Conservation (phyloP, 2,797 vertebrate genomes). For the Acrocephalus scirpaceus region DNA sequence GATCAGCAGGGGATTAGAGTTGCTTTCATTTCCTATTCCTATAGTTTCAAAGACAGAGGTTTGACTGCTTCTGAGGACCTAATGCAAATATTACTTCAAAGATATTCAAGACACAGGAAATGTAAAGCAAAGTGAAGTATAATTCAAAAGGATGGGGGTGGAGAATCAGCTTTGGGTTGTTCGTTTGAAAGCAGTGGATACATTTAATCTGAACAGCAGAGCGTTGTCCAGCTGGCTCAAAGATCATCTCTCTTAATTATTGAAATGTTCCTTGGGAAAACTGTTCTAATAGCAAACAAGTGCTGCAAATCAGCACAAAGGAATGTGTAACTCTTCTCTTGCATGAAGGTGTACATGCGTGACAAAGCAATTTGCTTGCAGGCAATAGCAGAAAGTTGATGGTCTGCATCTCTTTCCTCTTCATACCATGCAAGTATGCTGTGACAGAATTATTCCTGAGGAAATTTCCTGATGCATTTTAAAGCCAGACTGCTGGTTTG, state of each 20-base stretch:
- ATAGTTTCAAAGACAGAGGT: neutral
- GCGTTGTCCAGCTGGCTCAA: neutral
- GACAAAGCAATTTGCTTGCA: neutral
- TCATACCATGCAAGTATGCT: neutral
- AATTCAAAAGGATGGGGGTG: fast-evolving
- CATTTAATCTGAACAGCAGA: neutral
- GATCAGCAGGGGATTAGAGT: neutral
- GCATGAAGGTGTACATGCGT: fast-evolving
- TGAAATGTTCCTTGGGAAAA: neutral
- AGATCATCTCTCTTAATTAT: neutral
- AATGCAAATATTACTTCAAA: neutral
- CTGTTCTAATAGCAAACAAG: neutral
- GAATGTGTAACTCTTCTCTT: neutral
- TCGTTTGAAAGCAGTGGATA: neutral
- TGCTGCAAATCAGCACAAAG: neutral
- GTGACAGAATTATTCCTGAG: neutral
- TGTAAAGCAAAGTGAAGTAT: neutral
- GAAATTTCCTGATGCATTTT: neutral
- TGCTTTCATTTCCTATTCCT: neutral
- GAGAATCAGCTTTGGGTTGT: neutral
- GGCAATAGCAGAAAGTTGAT: neutral
- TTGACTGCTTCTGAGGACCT: neutral
- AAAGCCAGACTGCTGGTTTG: neutral
- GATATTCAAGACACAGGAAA: neutral
- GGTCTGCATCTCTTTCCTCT: neutral